Base-by-base conservation (phyloP, 2,113 vertebrate genomes). In the Budorcas taxicolor region DNA sequence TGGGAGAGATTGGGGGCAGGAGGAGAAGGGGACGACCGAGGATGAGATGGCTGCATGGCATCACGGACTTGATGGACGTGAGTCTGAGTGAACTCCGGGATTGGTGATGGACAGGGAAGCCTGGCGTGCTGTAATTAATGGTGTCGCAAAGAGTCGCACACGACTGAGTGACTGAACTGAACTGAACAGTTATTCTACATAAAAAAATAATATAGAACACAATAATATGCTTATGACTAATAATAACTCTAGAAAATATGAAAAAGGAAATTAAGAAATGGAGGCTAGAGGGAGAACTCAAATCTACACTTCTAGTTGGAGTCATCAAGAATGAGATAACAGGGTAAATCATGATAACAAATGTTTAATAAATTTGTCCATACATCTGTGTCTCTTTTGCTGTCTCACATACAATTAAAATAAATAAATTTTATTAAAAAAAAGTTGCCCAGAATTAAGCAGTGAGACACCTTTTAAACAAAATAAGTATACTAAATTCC, bases 91-190 rank as follows among this genome's bases (percentile, higher is more conserved):
- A 53, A 53, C 52, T 53, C 16, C 2, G 0, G 16, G 16, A 53
- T 53, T 6, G 52, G 52, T 53, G 16, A 53, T 57, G 55, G 55
- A 57, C 3, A 25, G 3, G 8, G 23, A 10, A 3, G 55, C 21
- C 9, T 57, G 8, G 8, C 8, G 3, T 23, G 53, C 53, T 55
- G 19, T 0, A 2, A 8, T 23, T 21, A 1, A 55, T 55, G 53
- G 19, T 19, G 53, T 25, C 3, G 3, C 21, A 25, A 8, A 57
- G 21, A 57, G 55, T 57, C 23, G 1, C 21, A 57, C 55, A 57
- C 3, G 7, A 55, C 19, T 55, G 53, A 53, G 16, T 0, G 52
- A 16, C 52, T 52, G 15, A 52, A 52, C 50, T 50, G 52, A 53
- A 53, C 52, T 53, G 52, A 53, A 67, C 8, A 36, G 64, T 67